Conservation (phyloP, 2,113 vertebrate species). For the Potamarius usumacintae region DNA sequence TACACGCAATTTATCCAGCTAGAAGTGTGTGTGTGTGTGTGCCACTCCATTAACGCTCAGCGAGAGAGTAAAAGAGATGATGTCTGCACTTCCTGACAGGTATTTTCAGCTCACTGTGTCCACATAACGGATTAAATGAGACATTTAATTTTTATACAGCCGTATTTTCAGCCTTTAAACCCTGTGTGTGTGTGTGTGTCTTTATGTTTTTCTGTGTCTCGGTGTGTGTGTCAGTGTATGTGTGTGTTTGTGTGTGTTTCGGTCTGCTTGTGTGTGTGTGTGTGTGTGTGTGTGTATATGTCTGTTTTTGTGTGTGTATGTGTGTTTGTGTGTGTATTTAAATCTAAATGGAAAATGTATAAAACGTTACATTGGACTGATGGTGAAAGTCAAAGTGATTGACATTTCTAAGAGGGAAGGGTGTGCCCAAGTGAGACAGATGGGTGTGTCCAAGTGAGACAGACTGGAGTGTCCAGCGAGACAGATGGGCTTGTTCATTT, state of each 20-base stretch:
- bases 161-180: background rate
- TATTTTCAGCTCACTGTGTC: conserved; percentile 45
- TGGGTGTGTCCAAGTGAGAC: background rate
- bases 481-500: background rate
- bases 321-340: background rate
- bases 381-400: background rate
- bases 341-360: background rate
- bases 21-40: conserved; percentile 51
- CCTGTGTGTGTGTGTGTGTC: conserved; percentile 20
- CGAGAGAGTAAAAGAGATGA: conserved; percentile 30
- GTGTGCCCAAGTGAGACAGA: background rate
- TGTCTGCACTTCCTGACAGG: conserved; percentile 50
- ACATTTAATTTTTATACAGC: conserved; percentile 26
- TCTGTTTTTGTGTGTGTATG: conserved; percentile 14
- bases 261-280: conserved; percentile 12
- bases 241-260: conserved; percentile 27
- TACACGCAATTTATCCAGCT: conserved; percentile 29
- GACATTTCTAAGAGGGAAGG: background rate
- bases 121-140: conserved; percentile 28
- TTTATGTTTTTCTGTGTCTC: background rate
- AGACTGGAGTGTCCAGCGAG: background rate
- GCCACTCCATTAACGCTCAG: conserved; percentile 58
- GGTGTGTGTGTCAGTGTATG: background rate
- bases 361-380: background rate
- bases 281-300: background rate